Conservation (phyloP, 2,888 invertebrate species). For the Steinernema carpocapsae region DNA sequence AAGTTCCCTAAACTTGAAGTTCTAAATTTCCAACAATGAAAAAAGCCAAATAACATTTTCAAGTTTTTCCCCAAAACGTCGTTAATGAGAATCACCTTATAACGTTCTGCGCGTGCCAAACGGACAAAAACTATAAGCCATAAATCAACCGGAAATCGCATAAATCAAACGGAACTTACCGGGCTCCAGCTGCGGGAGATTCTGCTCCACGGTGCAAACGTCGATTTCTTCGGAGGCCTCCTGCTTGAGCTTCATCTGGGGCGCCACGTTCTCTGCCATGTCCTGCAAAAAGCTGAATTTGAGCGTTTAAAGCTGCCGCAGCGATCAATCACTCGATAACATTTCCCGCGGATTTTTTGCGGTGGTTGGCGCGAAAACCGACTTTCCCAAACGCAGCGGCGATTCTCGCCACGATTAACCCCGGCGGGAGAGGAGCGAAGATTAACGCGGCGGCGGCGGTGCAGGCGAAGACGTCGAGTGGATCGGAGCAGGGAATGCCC, state of each 20-base stretch:
- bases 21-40: not conserved
- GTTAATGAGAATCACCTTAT: no score
- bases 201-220: constrained; percentile 28
- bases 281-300: not conserved
- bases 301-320: not conserved
- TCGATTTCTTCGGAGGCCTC: constrained; percentile 22
- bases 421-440: not conserved
- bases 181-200: not conserved
- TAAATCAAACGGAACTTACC: not conserved
- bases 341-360: constrained; percentile 32
- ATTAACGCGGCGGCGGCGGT: not conserved
- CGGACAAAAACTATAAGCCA: not conserved
- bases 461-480: not conserved
- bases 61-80: no score
- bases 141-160: constrained; percentile 5
- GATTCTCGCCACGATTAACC: constrained; percentile 25
- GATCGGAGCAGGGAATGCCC: not conserved
- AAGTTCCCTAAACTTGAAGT: not conserved
- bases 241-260: not conserved
- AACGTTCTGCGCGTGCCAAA: not conserved
- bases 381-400: constrained; percentile 5
- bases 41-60: not conserved
- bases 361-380: constrained; percentile 31
- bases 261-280: constrained; percentile 29
- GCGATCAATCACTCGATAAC: constrained; percentile 20